A percentile compares a stretch with the other conserved stretches of the same genome.
Evolutionary conservation across 2,797 vertebrate genomes (phyloP).

Genomic region (Melanotaenia boesemani): DNA sequence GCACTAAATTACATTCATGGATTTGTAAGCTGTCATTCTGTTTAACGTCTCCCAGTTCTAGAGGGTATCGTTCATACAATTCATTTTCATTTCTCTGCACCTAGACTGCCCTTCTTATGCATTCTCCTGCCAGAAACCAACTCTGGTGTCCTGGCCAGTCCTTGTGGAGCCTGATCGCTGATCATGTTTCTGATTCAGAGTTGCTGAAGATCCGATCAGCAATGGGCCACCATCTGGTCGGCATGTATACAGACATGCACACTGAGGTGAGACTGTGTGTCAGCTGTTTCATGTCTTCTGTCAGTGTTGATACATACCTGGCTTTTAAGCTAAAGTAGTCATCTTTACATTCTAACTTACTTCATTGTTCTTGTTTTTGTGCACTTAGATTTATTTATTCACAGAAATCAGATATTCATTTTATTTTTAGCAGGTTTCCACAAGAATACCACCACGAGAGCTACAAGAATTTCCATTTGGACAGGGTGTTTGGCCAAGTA

Average conservation of each 20-base stretch:
- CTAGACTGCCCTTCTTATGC: slow-evolving; percentile 49
- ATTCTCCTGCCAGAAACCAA: slow-evolving; percentile 61
- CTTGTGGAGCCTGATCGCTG: slow-evolving; percentile 86
- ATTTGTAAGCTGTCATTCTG: neutral
- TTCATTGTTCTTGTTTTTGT: slow-evolving; percentile 9
- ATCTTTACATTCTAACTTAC: slow-evolving; percentile 5
- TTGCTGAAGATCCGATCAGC: slow-evolving; percentile 83
- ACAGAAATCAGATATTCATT: slow-evolving; percentile 24
- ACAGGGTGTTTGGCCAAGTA: slow-evolving; percentile 25
- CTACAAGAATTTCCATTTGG: slow-evolving; percentile 44
- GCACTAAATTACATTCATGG: neutral
- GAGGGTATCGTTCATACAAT: neutral
- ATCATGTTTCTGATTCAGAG: slow-evolving; percentile 77
- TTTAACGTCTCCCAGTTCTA: neutral
- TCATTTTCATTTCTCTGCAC: slow-evolving; percentile 5
- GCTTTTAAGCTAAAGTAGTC: slow-evolving; percentile 4
- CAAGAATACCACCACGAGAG: slow-evolving; percentile 37
- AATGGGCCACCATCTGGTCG: slow-evolving; percentile 84
- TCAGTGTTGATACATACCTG: neutral
- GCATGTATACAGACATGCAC: slow-evolving; percentile 85
- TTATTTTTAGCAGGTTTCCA: slow-evolving; percentile 23
- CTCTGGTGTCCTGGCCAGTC: slow-evolving; percentile 68
- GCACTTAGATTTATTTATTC: slow-evolving; percentile 23
- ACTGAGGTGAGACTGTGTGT: slow-evolving; percentile 82
- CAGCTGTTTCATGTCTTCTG: neutral